These are phyloP conservation scores for Zeugodacus cucurbitae DNA, from an alignment of 1,140 invertebrate genomes.

Conservation along the genomic window DNA sequence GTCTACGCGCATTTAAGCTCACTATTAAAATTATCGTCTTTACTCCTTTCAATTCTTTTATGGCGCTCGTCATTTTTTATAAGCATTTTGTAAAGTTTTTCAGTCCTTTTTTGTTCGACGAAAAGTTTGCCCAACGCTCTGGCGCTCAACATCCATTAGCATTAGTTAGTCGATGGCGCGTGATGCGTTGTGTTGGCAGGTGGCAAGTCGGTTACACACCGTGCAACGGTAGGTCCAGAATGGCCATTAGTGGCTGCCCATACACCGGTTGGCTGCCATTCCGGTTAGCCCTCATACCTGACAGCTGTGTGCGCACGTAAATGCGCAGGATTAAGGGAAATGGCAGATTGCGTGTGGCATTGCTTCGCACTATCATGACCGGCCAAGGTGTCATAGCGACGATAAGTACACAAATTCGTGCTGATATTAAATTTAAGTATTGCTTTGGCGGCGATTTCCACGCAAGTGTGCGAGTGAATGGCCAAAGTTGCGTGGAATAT, in stretches of 20 bases:
- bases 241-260: slow-evolving; percentile 8
- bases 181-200: background rate
- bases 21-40: background rate
- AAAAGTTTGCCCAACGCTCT: background rate
- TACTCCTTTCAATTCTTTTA: slow-evolving; percentile 28
- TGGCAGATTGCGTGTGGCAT: background rate
- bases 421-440: slow-evolving; percentile 34
- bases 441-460: slow-evolving; percentile 2
- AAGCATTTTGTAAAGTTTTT: background rate
- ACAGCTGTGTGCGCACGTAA: background rate
- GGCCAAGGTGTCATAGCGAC: slow-evolving; percentile 12
- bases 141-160: slow-evolving; percentile 19
- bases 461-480: background rate
- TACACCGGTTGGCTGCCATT: background rate
- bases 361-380: background rate
- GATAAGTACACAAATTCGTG: slow-evolving; percentile 14
- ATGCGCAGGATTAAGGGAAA: background rate
- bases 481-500: background rate
- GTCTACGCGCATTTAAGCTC: background rate
- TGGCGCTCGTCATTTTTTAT: background rate
- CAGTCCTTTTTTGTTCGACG: background rate
- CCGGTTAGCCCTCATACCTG: background rate
- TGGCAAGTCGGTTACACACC: background rate
- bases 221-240: background rate
- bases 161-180: slow-evolving; percentile 27